Evolutionary conservation across 1,140 invertebrate species (phyloP), one percentile per base, ranked within the genome.

Genomic region (Listronotus bonariensis): DNA sequence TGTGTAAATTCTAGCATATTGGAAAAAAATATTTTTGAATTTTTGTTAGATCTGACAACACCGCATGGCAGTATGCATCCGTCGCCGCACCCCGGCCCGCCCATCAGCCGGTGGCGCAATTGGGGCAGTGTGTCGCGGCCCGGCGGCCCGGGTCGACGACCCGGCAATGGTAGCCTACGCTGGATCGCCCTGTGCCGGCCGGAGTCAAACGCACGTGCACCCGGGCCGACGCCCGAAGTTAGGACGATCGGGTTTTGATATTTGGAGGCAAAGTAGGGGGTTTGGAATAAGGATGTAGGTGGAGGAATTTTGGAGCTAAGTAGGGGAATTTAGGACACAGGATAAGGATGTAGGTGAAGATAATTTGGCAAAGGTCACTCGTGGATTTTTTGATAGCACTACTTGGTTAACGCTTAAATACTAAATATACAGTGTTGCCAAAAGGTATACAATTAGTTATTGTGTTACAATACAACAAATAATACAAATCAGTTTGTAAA

Each of bases 91-190:
- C n/a, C 40, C 54, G 54, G 18, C 54, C 42, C 54, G 40, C 54
- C 54, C 54, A 11, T 42, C 54, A 56, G 40, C 54, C 36, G 52
- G 31, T 26, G 52, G 34, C 52, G 32, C 54, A 56, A 56, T 43
- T 56, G 54, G 54, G 54, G 36, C 54, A 56, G 54, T 56, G 54
- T 56, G 54, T 56, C 36, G 32, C 26, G 49, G 49, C 49, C 26
- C 49, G 49, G 46, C 26, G 49, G 17, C 26, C 34, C 34, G 14
- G 54, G 54, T 56, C 17, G 17, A 32, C 32, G 40, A 43, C 40
- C 54, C 15, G 34, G 52, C 52, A n/a, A 36, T 12, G 34, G 34
- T 12, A 7, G 34, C 34, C 34, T 36, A 36, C 34, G 43, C 7
- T 46, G 20, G 6, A 14, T n/a, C 6, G 4, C 5, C n/a, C 7